Evolutionary conservation across 2,888 invertebrate genomes (phyloP).

Genomic region (Sacculina carcini): DNA sequence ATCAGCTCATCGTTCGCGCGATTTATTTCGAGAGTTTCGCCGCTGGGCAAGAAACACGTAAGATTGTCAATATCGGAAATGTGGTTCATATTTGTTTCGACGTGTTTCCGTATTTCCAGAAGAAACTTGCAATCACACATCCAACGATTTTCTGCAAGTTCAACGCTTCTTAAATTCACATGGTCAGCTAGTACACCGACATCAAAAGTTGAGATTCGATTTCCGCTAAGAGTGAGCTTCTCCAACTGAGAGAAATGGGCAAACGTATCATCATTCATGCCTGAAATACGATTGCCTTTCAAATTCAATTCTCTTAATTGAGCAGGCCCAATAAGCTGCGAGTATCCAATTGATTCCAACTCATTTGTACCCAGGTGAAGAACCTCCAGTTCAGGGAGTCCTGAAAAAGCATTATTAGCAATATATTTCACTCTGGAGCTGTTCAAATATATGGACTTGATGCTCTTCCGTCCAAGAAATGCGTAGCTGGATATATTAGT

Average conservation of each 20-base stretch:
- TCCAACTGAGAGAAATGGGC: constrained; percentile 34
- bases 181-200: constrained; percentile 33
- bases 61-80: too few relatives aligned
- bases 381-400: constrained; percentile 44
- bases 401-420: constrained; percentile 58
- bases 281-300: constrained; percentile 41
- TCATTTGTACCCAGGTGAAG: constrained; percentile 48
- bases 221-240: constrained; percentile 39
- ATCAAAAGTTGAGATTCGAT: constrained; percentile 36
- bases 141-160: constrained; percentile 47
- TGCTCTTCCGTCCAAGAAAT: constrained; percentile 54
- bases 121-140: constrained; percentile 71
- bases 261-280: constrained; percentile 43
- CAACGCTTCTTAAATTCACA: constrained; percentile 39
- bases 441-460: constrained; percentile 47
- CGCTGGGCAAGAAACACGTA: too few relatives aligned
- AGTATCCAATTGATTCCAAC: constrained; percentile 38
- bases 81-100: constrained; percentile 35
- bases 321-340: constrained; percentile 52
- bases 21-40: too few relatives aligned
- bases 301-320: constrained; percentile 41
- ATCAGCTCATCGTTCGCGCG: constrained; percentile 30
- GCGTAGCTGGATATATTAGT: constrained; percentile 48
- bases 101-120: constrained; percentile 56
- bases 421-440: constrained; percentile 47